Percentiles rank a stretch among this genome's conserved stretches.
Conservation (phyloP, 2,888 invertebrate species). For the Orchestes rusci region DNA sequence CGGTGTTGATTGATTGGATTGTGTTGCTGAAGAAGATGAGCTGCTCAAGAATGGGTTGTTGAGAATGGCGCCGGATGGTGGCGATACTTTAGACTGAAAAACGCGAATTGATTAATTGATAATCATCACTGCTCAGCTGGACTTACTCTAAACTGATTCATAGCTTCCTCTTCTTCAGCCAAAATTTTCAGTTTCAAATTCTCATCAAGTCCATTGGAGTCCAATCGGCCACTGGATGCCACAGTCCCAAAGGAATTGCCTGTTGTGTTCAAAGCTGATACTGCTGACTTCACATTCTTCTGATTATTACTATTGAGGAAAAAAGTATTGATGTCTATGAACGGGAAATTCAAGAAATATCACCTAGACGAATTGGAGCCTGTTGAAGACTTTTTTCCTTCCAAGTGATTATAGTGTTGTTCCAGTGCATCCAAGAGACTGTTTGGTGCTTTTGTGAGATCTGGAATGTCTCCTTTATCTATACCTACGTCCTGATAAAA, state of each 20-base stretch:
- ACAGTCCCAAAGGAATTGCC: conserved; percentile 83
- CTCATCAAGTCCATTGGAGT: conserved; percentile 75
- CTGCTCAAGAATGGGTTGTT: conserved; percentile 77
- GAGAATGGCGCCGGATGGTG: conserved; percentile 44
- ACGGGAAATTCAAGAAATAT: too few relatives aligned
- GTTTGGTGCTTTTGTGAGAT: conserved; percentile 95
- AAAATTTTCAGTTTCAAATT: conserved; percentile 77
- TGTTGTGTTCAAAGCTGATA: conserved; percentile 80
- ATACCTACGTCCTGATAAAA: conserved; percentile 78
- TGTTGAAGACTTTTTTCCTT: conserved; percentile 82
- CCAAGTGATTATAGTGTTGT: conserved; percentile 87
- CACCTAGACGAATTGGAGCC: conserved; percentile 28
- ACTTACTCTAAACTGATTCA: conserved; percentile 89
- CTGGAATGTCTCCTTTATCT: conserved; percentile 97
- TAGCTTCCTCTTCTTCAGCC: conserved; percentile 93
- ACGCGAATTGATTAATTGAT: conserved; percentile 5
- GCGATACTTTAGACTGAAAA: conserved; percentile 63
- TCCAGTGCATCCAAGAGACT: conserved; percentile 95
- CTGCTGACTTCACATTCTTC: conserved; percentile 83
- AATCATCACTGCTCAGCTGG: not conserved
- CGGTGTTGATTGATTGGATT: conserved; percentile 26
- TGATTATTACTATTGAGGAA: conserved; percentile 70
- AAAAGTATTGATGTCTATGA: too few relatives aligned
- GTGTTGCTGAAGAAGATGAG: conserved; percentile 38
- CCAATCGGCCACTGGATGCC: conserved; percentile 48